Evolutionary conservation across 2,797 vertebrate species (phyloP), one percentile per base, ranked within the genome.

Genomic region (Poliocrania exsul): DNA sequence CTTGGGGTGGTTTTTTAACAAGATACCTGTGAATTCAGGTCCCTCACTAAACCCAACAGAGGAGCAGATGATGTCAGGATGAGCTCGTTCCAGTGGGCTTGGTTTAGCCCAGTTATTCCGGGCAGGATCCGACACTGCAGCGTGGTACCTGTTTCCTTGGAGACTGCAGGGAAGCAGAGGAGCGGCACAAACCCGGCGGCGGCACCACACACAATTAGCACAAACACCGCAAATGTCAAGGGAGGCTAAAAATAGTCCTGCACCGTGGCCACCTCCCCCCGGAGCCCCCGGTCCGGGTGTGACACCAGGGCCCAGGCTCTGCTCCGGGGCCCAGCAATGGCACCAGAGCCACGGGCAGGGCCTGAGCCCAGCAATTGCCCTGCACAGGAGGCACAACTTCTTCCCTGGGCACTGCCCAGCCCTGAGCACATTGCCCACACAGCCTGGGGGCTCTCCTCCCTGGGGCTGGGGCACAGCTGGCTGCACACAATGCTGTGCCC

Each of bases 91-190:
- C 60, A 33, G 26, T 0, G 11, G 33, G 78, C 58, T 81, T 70
- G 21, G n/a, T 49, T 53, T 44, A 81, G 81, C 92, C 90, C 95
- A 26, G 89, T 82, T 90, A 65, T 95, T 91, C 74, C 13, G 37
- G 86, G 95, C 90, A 67, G 80, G 16, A 64, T 75, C 85, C 91
- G 88, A 94, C 96, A 49, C 56, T 96, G 95, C 86, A 71, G 95
- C 95, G 94, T 85, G 82, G 94, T 88, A 54, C 93, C 95, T 71
- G 97, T 97, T 97, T 97, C 98, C 97, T 96, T 94, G 97, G 98
- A 97, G 96, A 98, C 97, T 37, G 82, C 79, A 24, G 95, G 85
- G 35, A 87, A 86, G 93, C 91, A 35, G 74, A 72, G 85, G 88
- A 95, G 90, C 86, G 53, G 64, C 71, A 8, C 54, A 49, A 81